Conservation (phyloP, 2,113 vertebrate species). For the Pantherophis guttatus region DNA sequence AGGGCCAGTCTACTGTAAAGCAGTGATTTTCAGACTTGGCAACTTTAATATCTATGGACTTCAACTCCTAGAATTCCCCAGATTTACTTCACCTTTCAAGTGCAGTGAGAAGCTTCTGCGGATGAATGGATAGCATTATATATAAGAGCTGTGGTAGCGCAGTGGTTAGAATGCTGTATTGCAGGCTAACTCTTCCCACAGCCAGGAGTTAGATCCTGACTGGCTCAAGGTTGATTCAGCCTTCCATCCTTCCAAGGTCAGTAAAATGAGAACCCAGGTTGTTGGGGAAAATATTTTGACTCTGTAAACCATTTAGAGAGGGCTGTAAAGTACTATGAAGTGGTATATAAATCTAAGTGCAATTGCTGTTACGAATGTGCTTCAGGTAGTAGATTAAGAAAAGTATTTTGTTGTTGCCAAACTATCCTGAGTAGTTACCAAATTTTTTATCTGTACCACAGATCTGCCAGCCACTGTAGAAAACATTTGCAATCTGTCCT, state of each 20-base stretch:
- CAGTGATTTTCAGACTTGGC: background rate
- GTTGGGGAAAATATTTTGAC: background rate
- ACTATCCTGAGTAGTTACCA: background rate
- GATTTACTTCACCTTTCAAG: background rate
- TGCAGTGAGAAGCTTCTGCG: background rate
- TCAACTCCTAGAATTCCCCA: background rate
- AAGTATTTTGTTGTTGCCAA: background rate
- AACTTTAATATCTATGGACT: background rate
- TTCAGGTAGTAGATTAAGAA: background rate
- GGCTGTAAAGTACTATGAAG: background rate
- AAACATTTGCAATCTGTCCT: background rate
- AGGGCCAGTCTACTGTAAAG: background rate
- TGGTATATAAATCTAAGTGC: background rate
- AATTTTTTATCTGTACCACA: background rate
- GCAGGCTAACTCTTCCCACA: background rate
- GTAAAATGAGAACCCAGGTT: background rate
- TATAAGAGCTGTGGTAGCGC: background rate
- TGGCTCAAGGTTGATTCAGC: background rate
- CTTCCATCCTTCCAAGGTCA: background rate
- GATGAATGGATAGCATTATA: background rate
- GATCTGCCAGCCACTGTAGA: background rate
- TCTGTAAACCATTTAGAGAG: background rate
- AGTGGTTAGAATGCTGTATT: background rate
- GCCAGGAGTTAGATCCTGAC: background rate
- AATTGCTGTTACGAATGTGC: background rate